Evolutionary conservation across 2,113 vertebrate genomes (phyloP).

Genomic region (Herpetotheres cachinnans): DNA sequence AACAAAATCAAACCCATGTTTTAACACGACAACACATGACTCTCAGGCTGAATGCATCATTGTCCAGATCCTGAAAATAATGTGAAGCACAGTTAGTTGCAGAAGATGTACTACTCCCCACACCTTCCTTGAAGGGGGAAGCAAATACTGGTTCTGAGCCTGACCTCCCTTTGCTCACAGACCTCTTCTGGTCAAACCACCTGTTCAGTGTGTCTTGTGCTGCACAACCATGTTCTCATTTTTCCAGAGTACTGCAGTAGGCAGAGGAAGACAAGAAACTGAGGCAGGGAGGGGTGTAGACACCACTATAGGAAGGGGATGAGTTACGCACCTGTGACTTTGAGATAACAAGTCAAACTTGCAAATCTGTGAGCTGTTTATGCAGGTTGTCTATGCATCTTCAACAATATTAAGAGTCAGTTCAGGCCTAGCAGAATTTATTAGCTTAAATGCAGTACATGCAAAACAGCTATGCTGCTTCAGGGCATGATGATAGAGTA

Average conservation of each 20-base stretch:
- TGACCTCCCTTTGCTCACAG: background rate
- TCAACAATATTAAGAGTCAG: background rate
- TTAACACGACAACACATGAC: background rate
- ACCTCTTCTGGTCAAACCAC: background rate
- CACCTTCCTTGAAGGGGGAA: background rate
- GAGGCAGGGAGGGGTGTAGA: background rate
- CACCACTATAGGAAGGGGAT: background rate
- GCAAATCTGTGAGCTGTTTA: background rate
- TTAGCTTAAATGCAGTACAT: background rate
- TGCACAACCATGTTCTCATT: background rate
- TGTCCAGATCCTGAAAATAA: background rate
- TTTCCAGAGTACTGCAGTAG: background rate
- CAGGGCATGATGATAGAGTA: background rate
- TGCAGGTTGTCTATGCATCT: background rate
- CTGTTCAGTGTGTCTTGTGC: background rate
- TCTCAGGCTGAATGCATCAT: background rate
- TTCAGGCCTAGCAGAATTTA: slow-evolving; percentile 6
- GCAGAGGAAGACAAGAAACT: background rate
- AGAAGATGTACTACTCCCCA: background rate
- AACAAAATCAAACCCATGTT: background rate
- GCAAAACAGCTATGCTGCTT: background rate
- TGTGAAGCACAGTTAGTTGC: background rate
- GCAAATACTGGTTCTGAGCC: background rate
- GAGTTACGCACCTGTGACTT: background rate
- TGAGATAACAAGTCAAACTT: background rate